Conservation (phyloP, 2,113 vertebrate species). For the Balaenoptera acutorostrata region DNA sequence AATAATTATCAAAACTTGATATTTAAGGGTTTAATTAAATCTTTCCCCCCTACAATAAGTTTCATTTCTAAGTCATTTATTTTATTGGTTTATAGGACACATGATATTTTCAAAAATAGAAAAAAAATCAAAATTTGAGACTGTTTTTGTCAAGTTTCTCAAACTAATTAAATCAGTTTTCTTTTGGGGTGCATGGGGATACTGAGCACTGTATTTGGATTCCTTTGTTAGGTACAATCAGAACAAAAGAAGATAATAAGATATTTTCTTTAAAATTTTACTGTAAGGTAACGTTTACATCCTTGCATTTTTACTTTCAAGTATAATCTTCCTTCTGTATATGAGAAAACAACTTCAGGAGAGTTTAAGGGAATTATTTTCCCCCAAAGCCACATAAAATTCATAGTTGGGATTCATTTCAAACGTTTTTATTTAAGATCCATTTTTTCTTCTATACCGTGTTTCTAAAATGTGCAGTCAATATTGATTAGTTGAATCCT, state of each 20-base stretch:
- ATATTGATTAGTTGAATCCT: conserved; percentile 32
- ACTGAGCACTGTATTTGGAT: not conserved
- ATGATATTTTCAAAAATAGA: not conserved
- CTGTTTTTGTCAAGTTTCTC: not conserved
- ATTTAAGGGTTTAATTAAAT: not conserved
- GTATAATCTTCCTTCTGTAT: not conserved
- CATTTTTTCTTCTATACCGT: not conserved
- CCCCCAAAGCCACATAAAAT: conserved; percentile 10
- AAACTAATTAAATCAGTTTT: not conserved
- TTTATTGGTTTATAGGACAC: not conserved
- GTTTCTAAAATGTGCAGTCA: conserved; percentile 24
- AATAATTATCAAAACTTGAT: not conserved
- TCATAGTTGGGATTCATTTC: not conserved
- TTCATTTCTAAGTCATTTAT: conserved; percentile 16
- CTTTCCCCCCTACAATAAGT: not conserved
- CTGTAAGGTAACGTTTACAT: not conserved
- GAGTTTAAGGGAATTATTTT: conserved; percentile 15
- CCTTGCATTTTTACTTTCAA: not conserved
- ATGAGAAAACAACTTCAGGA: not conserved
- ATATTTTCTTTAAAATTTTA: not conserved
- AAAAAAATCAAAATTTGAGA: not conserved
- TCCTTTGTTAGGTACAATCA: not conserved
- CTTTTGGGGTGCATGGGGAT: rapidly evolving
- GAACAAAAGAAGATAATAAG: not conserved
- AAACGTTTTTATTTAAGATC: conserved; percentile 10